Conservation (phyloP, 2,888 invertebrate genomes). For the Stenchaetothrips biformis region DNA sequence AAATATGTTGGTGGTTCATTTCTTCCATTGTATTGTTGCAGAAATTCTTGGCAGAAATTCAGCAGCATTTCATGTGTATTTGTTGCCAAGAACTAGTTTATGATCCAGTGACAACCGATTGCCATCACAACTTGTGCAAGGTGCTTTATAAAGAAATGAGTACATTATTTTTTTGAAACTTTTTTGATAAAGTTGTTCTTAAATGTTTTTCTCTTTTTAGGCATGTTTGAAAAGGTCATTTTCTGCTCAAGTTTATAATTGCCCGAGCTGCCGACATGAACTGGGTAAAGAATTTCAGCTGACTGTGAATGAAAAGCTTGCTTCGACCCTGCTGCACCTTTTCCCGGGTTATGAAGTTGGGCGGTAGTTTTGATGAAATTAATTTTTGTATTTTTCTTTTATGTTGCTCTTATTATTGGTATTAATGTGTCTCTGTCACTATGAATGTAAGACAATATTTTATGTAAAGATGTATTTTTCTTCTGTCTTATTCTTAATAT, state of each 20-base stretch:
- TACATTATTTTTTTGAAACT: constrained; percentile 26
- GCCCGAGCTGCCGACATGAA: constrained; percentile 65
- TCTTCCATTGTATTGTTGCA: constrained; percentile 36
- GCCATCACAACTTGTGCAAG: constrained; percentile 70
- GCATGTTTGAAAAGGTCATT: constrained; percentile 64
- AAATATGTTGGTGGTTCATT: too few species aligned
- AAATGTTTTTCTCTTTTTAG: constrained; percentile 43
- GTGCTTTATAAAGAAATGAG: constrained; percentile 45
- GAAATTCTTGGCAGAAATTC: constrained; percentile 60
- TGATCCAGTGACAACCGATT: constrained; percentile 66
- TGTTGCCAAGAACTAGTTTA: constrained; percentile 71
- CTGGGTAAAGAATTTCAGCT: constrained; percentile 53
- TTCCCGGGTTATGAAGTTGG: constrained; percentile 65
- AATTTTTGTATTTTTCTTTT: neutral
- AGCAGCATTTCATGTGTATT: constrained; percentile 66
- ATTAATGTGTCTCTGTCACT: neutral
- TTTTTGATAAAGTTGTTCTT: neutral
- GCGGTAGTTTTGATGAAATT: constrained; percentile 32
- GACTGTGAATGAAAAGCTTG: constrained; percentile 55
- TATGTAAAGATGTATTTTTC: neutral
- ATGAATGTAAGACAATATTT: neutral
- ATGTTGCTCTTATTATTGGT: neutral
- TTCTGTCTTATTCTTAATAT: neutral
- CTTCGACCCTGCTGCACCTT: constrained; percentile 53
- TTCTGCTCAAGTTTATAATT: constrained; percentile 56